Evolutionary conservation across 1,140 invertebrate species (phyloP), one percentile per base, ranked within the genome.

Genomic region (Drosophila athabasca): DNA sequence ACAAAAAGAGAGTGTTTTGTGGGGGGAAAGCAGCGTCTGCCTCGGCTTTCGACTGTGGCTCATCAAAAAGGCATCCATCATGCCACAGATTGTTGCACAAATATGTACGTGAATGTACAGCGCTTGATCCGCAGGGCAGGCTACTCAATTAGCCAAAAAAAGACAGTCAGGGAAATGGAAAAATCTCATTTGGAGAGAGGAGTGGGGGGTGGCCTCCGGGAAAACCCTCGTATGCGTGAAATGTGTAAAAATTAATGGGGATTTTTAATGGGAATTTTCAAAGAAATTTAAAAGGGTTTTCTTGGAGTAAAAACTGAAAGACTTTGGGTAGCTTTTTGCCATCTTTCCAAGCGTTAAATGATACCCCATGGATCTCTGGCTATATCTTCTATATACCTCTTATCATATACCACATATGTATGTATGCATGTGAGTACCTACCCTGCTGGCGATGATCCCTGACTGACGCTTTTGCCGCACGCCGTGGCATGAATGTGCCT

Each of bases 401-500:
- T 13, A 45, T 43, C 24, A 57, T 35, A 31, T 2, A 31, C 0
- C 17, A 19, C 17, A 19, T 9, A 67, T 55, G 0, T 6, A 29
- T 29, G 6, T 29, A 7, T 57, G 17, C 5, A 26, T 26, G 4
- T 19, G 11, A 35, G 31, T 48, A 70, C 88, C 31, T 90, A 90
- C 88, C 88, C 88, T 13, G 88, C 88, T 76, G 88, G 88, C 39
- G 88, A 90, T 68, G 88, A 90, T 81, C 88, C 88, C 60, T 90
- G 88, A 51, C 88, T 90, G 52, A 73, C 76, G 69, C 89, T 75
- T 31, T 90, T 90, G 17, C 67, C 60, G 19, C 48, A n/a, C 9
- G 17, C 26, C 46, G 73, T 31, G 4, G 11, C 35, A n/a, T 88
- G 79, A 15, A 88, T 89, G 52, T 89, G 84, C 3, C 84, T 66